phyloP scores from a whole-genome alignment of 2,113 vertebrate genomes.

The Phoxinus phoxinus region DNA sequence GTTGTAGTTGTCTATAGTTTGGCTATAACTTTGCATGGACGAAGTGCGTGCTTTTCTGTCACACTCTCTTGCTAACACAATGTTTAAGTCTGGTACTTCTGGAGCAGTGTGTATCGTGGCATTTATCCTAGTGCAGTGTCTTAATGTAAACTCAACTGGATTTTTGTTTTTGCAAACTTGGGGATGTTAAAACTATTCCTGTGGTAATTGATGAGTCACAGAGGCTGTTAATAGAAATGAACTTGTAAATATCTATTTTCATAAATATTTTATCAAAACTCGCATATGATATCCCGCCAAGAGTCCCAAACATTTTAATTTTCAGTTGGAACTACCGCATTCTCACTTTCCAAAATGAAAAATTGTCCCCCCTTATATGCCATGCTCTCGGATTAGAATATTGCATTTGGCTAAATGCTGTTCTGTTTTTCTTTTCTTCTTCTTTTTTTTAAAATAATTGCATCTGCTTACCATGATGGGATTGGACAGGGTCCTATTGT shows the following conservation, averaged over 20 bases:
- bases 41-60: not conserved
- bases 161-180: not conserved
- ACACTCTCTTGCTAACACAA: not conserved
- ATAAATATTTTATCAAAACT: not conserved
- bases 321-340: not conserved
- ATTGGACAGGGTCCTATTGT: conserved; percentile 57
- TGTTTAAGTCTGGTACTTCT: not conserved
- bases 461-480: conserved; percentile 26
- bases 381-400: not conserved
- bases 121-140: not conserved
- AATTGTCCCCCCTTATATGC: not conserved
- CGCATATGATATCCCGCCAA: not conserved
- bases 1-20: not conserved
- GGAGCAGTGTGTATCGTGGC: not conserved
- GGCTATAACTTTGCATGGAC: not conserved
- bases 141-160: not conserved
- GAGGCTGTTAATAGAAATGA: not conserved
- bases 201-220: not conserved
- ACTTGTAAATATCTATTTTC: not conserved
- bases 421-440: not conserved
- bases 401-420: conserved; percentile 11
- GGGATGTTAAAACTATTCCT: not conserved
- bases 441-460: not conserved
- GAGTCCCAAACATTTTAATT: not conserved
- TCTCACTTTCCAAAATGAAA: conserved; percentile 6